phyloP scores from a whole-genome alignment of 2,888 invertebrate genomes.

The Pristionchus fissidentatus region DNA sequence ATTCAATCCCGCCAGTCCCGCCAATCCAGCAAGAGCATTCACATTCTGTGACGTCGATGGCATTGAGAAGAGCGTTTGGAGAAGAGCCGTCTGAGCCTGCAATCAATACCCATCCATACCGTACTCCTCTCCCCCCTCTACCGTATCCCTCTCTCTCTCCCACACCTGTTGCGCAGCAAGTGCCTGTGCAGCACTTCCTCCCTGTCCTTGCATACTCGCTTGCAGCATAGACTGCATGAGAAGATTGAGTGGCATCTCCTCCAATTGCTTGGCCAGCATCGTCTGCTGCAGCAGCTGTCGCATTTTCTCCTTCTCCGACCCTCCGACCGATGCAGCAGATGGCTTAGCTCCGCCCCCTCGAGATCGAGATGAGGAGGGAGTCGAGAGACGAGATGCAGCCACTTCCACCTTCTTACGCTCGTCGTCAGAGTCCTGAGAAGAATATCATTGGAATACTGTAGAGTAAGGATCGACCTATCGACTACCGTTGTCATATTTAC shows the following conservation, averaged over 20 bases:
- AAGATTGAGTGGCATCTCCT: slow-evolving; percentile 28
- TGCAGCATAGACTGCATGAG: slow-evolving; percentile 41
- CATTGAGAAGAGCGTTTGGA: slow-evolving; percentile 40
- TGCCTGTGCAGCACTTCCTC: slow-evolving; percentile 35
- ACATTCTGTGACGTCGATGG: slow-evolving; percentile 10
- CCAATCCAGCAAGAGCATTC: background rate
- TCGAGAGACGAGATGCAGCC: background rate
- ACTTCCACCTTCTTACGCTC: slow-evolving; percentile 29
- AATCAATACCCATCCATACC: background rate
- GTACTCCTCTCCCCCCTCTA: background rate
- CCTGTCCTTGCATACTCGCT: slow-evolving; percentile 20
- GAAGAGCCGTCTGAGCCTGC: slow-evolving; percentile 49
- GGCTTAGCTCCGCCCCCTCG: background rate
- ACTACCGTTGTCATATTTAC: too few species aligned
- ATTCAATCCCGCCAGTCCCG: background rate
- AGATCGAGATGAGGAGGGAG: background rate
- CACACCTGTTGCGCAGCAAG: slow-evolving; percentile 50
- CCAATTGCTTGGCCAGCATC: slow-evolving; percentile 54
- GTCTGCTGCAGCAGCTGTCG: slow-evolving; percentile 69
- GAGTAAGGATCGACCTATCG: slow-evolving; percentile 19
- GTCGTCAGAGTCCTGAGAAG: slow-evolving; percentile 45
- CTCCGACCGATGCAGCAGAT: background rate
- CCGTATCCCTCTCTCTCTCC: too few species aligned
- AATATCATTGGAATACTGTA: slow-evolving; percentile 40
- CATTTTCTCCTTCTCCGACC: slow-evolving; percentile 55